These are phyloP conservation scores for Synanthedon formicaeformis DNA, from an alignment of 2,888 invertebrate species.

Conservation along the genomic window DNA sequence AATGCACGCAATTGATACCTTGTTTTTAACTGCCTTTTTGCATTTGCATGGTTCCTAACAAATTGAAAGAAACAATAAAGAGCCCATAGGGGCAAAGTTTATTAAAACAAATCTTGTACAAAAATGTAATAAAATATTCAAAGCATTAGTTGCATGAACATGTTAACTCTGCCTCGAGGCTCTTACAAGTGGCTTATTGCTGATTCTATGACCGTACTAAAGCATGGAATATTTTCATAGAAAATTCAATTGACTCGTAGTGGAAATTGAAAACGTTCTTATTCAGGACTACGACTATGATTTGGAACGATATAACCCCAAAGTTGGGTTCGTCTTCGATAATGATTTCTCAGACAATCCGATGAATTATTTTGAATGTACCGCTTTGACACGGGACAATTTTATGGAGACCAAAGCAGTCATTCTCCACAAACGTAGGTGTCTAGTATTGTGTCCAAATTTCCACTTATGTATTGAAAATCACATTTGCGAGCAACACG, in stretches of 20 bases:
- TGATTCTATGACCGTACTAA: constrained; percentile 25
- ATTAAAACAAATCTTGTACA: constrained; percentile 4
- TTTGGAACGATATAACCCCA: constrained; percentile 44
- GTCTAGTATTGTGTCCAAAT: constrained; percentile 41
- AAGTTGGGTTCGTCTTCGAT: constrained; percentile 52
- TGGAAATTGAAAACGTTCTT: constrained; percentile 32
- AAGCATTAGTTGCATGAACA: constrained; percentile 3
- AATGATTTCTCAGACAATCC: constrained; percentile 26
- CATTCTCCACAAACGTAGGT: constrained; percentile 56
- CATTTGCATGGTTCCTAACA: not conserved
- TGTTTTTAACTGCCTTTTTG: not conserved
- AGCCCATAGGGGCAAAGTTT: constrained; percentile 17
- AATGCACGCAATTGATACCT: not conserved
- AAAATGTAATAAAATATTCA: constrained; percentile 5
- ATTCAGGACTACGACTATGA: constrained; percentile 49
- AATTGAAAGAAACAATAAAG: not conserved
- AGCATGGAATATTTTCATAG: constrained; percentile 26
- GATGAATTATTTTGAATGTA: constrained; percentile 33
- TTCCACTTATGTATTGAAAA: constrained; percentile 15
- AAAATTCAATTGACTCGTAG: constrained; percentile 17
- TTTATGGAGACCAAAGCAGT: constrained; percentile 24
- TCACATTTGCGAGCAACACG: constrained; percentile 30
- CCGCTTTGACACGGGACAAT: constrained; percentile 28
- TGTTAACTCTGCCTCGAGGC: constrained; percentile 21
- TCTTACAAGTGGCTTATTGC: constrained; percentile 37